Percentiles rank a stretch among this genome's conserved stretches.
phyloP scores from a whole-genome alignment of 2,888 invertebrate species.

The Acleris literana region DNA sequence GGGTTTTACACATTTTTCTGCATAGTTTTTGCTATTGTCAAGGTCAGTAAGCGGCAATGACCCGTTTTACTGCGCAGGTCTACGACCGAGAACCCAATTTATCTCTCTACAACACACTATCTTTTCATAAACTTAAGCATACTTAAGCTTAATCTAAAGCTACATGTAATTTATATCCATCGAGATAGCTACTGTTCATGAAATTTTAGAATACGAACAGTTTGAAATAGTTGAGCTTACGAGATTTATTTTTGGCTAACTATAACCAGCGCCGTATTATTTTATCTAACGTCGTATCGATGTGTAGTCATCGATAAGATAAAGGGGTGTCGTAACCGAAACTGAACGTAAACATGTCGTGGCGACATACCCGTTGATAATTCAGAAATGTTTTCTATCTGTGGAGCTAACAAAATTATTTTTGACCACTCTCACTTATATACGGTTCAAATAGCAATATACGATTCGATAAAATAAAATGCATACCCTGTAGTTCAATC shows the following conservation, averaged over 20 bases:
- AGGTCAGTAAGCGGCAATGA: constrained; percentile 12
- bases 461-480: no score
- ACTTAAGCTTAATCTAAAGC: background rate
- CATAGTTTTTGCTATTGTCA: constrained; percentile 11
- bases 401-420: no score
- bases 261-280: background rate
- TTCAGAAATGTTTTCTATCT: no score
- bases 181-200: background rate
- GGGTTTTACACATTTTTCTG: no score
- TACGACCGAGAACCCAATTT: background rate
- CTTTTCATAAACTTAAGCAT: constrained; percentile 6
- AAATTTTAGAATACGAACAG: background rate
- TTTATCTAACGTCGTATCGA: constrained; percentile 2
- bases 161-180: constrained; percentile 6
- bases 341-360: no score
- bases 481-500: no score
- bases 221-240: constrained; percentile 1
- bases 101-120: background rate
- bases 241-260: background rate
- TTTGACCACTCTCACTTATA: no score
- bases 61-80: background rate
- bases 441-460: no score
- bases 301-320: background rate
- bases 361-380: no score
- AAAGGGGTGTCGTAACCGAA: background rate